Evolutionary conservation across 92 coral and sea anemone species (phyloP).

Genomic region (Epizoanthus stellaris): DNA sequence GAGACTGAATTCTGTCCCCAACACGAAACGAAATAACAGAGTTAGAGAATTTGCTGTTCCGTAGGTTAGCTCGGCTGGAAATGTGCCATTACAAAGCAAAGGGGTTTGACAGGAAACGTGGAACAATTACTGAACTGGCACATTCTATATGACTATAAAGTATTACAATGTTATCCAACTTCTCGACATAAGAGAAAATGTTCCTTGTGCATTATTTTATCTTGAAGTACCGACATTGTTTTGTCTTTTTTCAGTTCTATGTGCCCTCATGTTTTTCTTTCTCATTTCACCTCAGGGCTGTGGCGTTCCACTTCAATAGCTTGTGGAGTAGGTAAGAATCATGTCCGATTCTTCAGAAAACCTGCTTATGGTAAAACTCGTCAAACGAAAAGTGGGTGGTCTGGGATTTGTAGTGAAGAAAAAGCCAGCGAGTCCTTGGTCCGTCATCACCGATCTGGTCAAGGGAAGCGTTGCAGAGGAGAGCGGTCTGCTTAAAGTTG

Average conservation of each 20-base stretch:
- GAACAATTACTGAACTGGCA: not conserved
- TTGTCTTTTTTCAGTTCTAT: not conserved
- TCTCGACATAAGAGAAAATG: not conserved
- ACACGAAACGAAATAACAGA: constrained; percentile 20
- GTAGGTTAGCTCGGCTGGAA: constrained; percentile 30
- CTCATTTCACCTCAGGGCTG: constrained; percentile 18
- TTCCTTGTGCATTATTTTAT: not conserved
- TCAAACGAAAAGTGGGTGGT: constrained; percentile 79
- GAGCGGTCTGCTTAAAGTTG: constrained; percentile 69
- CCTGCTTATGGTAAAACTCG: constrained; percentile 64
- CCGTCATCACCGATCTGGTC: constrained; percentile 71
- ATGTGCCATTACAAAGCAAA: constrained; percentile 13
- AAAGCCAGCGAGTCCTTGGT: constrained; percentile 57
- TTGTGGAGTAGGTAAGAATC: not conserved
- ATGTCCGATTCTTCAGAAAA: constrained; percentile 45
- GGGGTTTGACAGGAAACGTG: not conserved
- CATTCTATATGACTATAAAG: not conserved
- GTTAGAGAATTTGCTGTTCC: constrained; percentile 27
- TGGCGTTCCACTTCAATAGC: constrained; percentile 1
- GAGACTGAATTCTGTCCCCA: not conserved
- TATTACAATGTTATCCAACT: not conserved
- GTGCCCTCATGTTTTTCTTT: not conserved
- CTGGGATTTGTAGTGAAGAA: constrained; percentile 77
- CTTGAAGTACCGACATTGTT: not conserved
- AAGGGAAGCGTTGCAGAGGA: constrained; percentile 83